Base-by-base conservation (phyloP, 1,140 invertebrate genomes). In the Dreissena polymorpha region DNA sequence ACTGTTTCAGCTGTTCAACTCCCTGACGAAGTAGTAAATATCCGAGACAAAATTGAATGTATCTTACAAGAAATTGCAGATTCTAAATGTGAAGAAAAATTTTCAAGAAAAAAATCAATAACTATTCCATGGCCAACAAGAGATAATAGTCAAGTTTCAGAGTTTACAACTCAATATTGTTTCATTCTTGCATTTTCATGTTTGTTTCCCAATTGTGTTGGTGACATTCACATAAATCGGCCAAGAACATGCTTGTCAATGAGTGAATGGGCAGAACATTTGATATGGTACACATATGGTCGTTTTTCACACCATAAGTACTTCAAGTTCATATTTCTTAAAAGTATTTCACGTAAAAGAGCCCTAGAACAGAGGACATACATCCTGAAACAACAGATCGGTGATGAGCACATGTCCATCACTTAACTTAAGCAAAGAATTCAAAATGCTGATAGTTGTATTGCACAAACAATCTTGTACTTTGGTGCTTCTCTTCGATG, bases 281-380 rank as follows among this genome's bases (percentile, higher is more conserved):
- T 74, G 16, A 14, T 84, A 12, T 85, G 83, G 85, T 82, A 77
- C 70, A 25, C 60, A 64, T 79, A 85, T 70, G 75, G 85, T 0
- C 63, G 86, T 0, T 86, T 83, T 85, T 73, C 82, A 18, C 57
- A 76, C 14, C 83, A 88, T 55, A 71, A 29, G n/a, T 82, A 81
- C 64, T 86, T 86, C 39, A 88, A 88, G 63, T 83, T 88, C 21
- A 74, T 86, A 51, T 71, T 86, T 10, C 80, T 85, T 18, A 84
- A 86, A 23, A 88, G 85, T 0, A 73, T 86, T 14, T 75, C 68
- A 21, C 55, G 83, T 51, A 83, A 86, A 76, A 51, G 57, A 6
- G 29, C 71, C 12, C 13, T 82, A 10, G 64, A 84, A 55, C 12
- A 78, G 55, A 64, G 78, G 21, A 63, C 10, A 12, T 84, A 71